phyloP scores from a whole-genome alignment of 1,140 invertebrate species.

The Ridgeia piscesae region DNA sequence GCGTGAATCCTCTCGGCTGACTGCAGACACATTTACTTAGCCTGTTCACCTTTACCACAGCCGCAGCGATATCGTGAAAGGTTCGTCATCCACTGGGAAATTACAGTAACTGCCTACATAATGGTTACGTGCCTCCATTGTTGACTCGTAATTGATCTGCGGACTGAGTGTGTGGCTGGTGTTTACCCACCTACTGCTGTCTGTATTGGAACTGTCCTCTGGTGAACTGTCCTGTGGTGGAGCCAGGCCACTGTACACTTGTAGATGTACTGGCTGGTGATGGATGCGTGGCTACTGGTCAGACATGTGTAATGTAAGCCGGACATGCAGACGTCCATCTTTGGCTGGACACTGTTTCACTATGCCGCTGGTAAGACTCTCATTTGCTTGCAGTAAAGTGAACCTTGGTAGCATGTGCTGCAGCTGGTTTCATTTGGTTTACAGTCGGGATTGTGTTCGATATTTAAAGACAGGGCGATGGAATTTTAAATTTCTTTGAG shows the following conservation, averaged over 20 bases:
- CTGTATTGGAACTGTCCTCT: not conserved
- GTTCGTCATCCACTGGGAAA: not conserved
- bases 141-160: constrained; percentile 10
- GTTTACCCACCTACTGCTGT: not conserved
- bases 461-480: no score
- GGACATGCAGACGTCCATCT: not conserved
- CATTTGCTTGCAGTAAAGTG: not conserved
- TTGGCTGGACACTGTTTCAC: not conserved
- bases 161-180: not conserved
- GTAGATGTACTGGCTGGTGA: not conserved
- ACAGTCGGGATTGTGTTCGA: not conserved
- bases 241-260: no score
- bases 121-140: not conserved
- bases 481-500: no score
- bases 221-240: not conserved
- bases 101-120: not conserved
- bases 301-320: not conserved
- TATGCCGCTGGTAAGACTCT: not conserved
- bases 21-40: not conserved
- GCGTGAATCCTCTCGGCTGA: not conserved
- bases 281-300: not conserved
- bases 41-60: not conserved
- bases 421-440: not conserved
- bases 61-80: not conserved
- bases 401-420: not conserved